These are phyloP conservation scores for Stictonetta naevosa DNA, from an alignment of 2,113 vertebrate genomes.

Conservation along the genomic window DNA sequence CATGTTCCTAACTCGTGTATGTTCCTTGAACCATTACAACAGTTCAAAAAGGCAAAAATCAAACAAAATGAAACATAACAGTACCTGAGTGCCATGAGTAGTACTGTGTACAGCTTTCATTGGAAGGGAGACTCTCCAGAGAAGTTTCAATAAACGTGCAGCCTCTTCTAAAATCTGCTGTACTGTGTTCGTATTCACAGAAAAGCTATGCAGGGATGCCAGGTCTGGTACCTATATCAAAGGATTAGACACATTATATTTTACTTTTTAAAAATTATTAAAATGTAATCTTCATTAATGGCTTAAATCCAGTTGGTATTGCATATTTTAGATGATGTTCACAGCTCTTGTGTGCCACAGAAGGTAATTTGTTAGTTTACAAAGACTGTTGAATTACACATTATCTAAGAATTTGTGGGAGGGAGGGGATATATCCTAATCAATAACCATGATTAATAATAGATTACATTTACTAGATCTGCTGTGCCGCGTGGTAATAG, in stretches of 20 bases:
- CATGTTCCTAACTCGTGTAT: background rate
- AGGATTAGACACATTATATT: background rate
- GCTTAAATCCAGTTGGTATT: constrained; percentile 17
- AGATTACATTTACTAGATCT: constrained; percentile 45
- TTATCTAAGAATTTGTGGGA: constrained; percentile 27
- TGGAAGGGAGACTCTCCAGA: constrained; percentile 92
- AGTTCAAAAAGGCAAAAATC: background rate
- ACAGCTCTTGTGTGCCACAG: background rate
- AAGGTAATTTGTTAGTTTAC: constrained; percentile 43
- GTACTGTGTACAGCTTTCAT: constrained; percentile 30
- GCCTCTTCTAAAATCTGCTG: constrained; percentile 90
- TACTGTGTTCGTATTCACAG: constrained; percentile 72
- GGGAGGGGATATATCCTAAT: constrained; percentile 37
- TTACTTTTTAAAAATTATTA: background rate
- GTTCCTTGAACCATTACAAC: background rate
- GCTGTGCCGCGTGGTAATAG: background rate
- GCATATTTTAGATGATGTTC: background rate
- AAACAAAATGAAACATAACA: background rate
- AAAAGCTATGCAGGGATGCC: constrained; percentile 70
- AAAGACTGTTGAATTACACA: constrained; percentile 51
- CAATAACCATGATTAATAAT: constrained; percentile 66
- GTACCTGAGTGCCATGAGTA: constrained; percentile 70
- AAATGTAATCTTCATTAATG: constrained; percentile 32
- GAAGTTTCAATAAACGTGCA: constrained; percentile 82
- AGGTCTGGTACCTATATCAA: constrained; percentile 48